phyloP scores from a whole-genome alignment of 2,797 vertebrate genomes.

The Chiloscyllium punctatum region DNA sequence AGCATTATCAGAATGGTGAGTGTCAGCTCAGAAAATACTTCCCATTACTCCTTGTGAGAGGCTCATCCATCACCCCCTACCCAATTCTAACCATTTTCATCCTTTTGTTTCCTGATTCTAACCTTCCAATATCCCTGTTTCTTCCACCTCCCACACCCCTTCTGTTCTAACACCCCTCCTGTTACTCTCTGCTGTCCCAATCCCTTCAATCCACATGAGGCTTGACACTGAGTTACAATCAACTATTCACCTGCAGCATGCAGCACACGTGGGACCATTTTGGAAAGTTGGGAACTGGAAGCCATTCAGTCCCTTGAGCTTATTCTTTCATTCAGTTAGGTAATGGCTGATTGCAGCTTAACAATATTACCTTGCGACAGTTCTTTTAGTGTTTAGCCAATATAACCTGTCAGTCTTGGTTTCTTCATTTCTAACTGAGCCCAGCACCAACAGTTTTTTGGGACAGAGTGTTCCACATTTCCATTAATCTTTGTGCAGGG shows the following conservation, averaged over 20 bases:
- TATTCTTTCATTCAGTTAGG: not conserved
- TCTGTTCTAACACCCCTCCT: not conserved
- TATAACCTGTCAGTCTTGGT: not conserved
- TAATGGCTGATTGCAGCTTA: not conserved
- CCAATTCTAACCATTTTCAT: not conserved
- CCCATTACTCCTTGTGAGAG: not conserved
- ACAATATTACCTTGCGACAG: not conserved
- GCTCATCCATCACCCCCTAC: not conserved
- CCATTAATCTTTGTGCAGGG: not conserved
- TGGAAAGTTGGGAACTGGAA: not conserved
- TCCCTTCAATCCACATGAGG: not conserved
- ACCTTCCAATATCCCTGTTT: not conserved
- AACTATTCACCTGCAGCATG: not conserved
- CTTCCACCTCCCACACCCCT: not conserved
- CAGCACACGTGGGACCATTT: not conserved
- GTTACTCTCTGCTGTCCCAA: not conserved
- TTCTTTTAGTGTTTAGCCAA: not conserved
- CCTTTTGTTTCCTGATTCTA: not conserved
- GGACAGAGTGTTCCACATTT: not conserved
- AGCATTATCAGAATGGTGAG: conserved; percentile 50
- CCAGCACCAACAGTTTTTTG: not conserved
- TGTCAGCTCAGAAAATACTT: conserved; percentile 37
- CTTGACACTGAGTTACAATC: not conserved
- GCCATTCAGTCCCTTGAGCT: not conserved
- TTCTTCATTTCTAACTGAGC: not conserved